phyloP scores from a whole-genome alignment of 1,140 invertebrate species.

The Drosophila nebulosa region DNA sequence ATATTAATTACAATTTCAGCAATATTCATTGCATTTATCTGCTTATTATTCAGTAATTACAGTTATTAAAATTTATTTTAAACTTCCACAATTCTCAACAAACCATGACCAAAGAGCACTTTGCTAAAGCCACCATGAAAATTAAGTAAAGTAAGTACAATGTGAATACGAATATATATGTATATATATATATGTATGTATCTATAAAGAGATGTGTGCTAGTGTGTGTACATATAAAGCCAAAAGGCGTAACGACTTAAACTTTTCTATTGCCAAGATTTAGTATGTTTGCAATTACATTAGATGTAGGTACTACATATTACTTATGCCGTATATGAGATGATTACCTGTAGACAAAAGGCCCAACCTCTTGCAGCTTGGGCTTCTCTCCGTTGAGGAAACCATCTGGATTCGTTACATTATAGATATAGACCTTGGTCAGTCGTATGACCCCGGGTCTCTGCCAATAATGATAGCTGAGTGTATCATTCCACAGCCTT shows the following conservation, averaged over 20 bases:
- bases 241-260: constrained; percentile 49
- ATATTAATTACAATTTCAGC: constrained; percentile 15
- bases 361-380: constrained; percentile 90
- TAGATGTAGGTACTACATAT: neutral
- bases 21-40: constrained; percentile 22
- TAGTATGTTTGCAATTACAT: neutral
- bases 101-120: constrained; percentile 53
- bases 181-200: neutral
- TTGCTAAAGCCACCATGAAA: constrained; percentile 48
- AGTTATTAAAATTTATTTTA: constrained; percentile 47
- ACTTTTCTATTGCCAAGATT: constrained; percentile 31
- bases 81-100: constrained; percentile 38
- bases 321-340: neutral
- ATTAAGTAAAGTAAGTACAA: constrained; percentile 6
- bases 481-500: constrained; percentile 89
- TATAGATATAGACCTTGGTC: constrained; percentile 95
- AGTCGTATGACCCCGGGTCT: constrained; percentile 93
- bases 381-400: constrained; percentile 92
- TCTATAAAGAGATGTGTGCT: neutral
- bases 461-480: constrained; percentile 95
- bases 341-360: constrained; percentile 91
- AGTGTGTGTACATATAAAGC: constrained; percentile 10
- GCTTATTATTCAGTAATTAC: constrained; percentile 61
- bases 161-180: constrained; percentile 15
- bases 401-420: constrained; percentile 91